Conservation (phyloP, 2,113 vertebrate genomes). For the Chauna torquata region DNA sequence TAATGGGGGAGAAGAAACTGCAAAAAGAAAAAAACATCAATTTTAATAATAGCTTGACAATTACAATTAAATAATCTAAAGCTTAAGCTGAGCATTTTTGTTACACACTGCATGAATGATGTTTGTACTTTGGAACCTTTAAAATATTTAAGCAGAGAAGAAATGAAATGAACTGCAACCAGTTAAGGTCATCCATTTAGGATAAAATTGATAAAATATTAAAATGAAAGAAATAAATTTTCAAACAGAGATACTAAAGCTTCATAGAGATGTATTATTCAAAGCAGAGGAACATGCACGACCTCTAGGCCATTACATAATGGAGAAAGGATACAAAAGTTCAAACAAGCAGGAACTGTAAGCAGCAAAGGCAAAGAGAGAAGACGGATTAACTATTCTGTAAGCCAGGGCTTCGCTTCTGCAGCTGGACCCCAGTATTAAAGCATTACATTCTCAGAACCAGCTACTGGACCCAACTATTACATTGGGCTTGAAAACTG, state of each 20-base stretch:
- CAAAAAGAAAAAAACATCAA: slow-evolving; percentile 24
- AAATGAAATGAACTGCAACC: slow-evolving; percentile 79
- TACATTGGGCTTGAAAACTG: background rate
- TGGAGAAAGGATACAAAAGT: slow-evolving; percentile 63
- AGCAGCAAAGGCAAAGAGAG: slow-evolving; percentile 23
- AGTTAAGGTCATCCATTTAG: slow-evolving; percentile 83
- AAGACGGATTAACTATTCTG: slow-evolving; percentile 24
- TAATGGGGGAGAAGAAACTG: background rate
- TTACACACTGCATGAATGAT: slow-evolving; percentile 67
- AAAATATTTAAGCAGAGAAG: slow-evolving; percentile 81
- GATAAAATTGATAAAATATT: slow-evolving; percentile 84
- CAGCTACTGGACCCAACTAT: background rate
- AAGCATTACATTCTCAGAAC: background rate
- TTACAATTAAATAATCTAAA: slow-evolving; percentile 73
- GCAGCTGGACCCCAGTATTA: background rate
- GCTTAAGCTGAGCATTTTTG: slow-evolving; percentile 64
- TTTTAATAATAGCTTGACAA: slow-evolving; percentile 61
- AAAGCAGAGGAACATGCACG: slow-evolving; percentile 67
- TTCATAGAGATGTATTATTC: slow-evolving; percentile 78
- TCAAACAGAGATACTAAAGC: slow-evolving; percentile 71
- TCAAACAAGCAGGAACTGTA: slow-evolving; percentile 50
- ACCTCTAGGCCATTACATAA: slow-evolving; percentile 77
- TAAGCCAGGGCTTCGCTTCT: background rate
- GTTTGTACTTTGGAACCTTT: slow-evolving; percentile 76
- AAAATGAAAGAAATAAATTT: slow-evolving; percentile 83